Evolutionary conservation across 2,888 invertebrate species (phyloP).

Genomic region (Branchipolynoe longqiensis): DNA sequence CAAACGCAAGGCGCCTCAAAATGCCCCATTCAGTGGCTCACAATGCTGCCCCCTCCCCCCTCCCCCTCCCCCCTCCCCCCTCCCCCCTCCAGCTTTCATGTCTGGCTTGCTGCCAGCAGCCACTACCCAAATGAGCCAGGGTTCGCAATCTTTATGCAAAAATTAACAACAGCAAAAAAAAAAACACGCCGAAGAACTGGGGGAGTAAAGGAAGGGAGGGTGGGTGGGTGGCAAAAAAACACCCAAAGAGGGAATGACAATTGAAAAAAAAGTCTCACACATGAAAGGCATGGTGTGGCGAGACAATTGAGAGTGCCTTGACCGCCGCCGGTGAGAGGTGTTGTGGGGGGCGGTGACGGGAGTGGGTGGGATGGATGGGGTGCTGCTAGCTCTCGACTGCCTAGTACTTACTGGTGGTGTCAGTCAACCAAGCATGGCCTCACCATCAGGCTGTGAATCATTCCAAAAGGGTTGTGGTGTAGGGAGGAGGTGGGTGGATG

Average conservation of each 20-base stretch:
- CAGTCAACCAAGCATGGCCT: too few relatives aligned
- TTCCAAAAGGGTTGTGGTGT: too few relatives aligned
- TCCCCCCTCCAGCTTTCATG: conserved; percentile 38
- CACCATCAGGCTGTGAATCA: too few relatives aligned
- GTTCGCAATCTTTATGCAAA: conserved; percentile 24
- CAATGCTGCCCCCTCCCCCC: conserved; percentile 5
- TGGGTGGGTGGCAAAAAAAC: too few relatives aligned
- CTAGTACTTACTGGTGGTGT: too few relatives aligned
- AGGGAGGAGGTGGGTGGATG: too few relatives aligned
- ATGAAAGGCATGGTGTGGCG: background rate
- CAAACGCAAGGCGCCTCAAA: conserved; percentile 36
- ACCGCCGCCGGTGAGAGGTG: too few relatives aligned
- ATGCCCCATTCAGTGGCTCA: conserved; percentile 35
- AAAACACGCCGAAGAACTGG: too few relatives aligned
- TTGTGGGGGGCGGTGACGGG: too few relatives aligned
- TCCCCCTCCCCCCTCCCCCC: background rate
- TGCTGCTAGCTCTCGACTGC: too few relatives aligned
- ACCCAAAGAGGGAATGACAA: background rate
- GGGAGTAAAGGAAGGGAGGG: too few relatives aligned
- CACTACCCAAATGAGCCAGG: conserved; percentile 45
- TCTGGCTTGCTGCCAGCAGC: conserved; percentile 23
- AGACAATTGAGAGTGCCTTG: background rate
- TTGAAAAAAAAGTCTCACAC: background rate
- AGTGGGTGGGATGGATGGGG: too few relatives aligned
- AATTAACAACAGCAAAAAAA: background rate